These are phyloP conservation scores for Acrobasis repandana DNA, from an alignment of 2,888 invertebrate genomes.

Conservation along the genomic window DNA sequence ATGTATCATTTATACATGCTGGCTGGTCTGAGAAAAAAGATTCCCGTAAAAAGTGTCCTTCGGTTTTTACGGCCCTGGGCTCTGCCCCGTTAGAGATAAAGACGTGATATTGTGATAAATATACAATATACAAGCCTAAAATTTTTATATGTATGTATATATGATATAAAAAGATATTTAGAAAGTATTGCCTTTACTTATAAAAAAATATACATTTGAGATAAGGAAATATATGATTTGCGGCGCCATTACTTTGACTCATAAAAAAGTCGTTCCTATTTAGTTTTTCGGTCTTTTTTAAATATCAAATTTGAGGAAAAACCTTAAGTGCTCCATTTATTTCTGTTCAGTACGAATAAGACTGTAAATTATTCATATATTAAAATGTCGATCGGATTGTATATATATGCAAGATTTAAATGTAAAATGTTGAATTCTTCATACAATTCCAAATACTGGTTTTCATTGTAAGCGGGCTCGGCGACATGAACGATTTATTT, in stretches of 20 bases:
- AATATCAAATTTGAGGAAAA: conserved; percentile 6
- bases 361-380: conserved; percentile 18
- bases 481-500: conserved; percentile 4
- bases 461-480: conserved; percentile 12
- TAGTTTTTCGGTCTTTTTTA: background rate
- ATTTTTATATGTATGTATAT: no score
- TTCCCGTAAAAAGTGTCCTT: no score
- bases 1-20: no score
- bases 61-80: no score
- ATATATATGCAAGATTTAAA: conserved; percentile 16
- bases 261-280: background rate
- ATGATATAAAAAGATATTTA: background rate
- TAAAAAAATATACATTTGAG: conserved; percentile 13
- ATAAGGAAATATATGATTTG: background rate
- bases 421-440: conserved; percentile 13
- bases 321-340: conserved; percentile 15
- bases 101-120: no score
- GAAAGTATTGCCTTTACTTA: conserved; percentile 16
- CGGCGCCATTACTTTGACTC: conserved; percentile 10
- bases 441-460: conserved; percentile 20
- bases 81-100: no score
- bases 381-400: conserved; percentile 10
- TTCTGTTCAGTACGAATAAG: conserved; percentile 1
- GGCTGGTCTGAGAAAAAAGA: no score
- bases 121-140: no score